phyloP scores from a whole-genome alignment of 1,140 invertebrate species.

The Batillaria attramentaria region DNA sequence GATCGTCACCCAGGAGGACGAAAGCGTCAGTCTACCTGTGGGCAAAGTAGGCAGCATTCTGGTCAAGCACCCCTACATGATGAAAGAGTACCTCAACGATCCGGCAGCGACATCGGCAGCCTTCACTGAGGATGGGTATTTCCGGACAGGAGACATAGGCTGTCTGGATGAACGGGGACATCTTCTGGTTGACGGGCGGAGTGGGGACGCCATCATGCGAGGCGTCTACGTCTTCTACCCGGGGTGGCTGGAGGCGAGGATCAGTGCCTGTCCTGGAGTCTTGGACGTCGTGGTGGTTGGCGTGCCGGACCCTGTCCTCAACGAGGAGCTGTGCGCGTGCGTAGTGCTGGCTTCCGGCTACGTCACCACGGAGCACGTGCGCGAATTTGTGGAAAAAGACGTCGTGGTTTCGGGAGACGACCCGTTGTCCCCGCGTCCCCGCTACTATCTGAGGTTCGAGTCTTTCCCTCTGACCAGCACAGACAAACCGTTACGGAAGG shows the following conservation, averaged over 20 bases:
- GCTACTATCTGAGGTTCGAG: conserved; percentile 17
- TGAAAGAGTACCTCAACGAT: conserved; percentile 14
- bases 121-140: conserved; percentile 22
- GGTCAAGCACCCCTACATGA: conserved; percentile 1
- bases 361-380: conserved; percentile 1
- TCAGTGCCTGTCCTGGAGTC: conserved; percentile 14
- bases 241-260: not conserved
- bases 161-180: conserved; percentile 13
- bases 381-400: conserved; percentile 4
- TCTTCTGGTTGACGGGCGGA: conserved; percentile 21
- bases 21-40: not conserved
- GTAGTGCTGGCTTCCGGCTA: not conserved
- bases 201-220: conserved; percentile 10
- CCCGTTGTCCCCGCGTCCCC: conserved; percentile 3
- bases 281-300: not conserved
- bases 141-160: conserved; percentile 23
- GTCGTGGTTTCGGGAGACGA: not conserved
- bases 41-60: not conserved
- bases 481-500: not conserved
- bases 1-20: conserved; percentile 18
- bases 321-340: conserved; percentile 25
- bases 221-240: conserved; percentile 27
- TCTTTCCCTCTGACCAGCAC: not conserved
- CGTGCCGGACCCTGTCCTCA: conserved; percentile 11
- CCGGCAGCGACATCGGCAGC: conserved; percentile 1